Conservation (phyloP, 2,888 invertebrate species). For the Ypsolopha sequella region DNA sequence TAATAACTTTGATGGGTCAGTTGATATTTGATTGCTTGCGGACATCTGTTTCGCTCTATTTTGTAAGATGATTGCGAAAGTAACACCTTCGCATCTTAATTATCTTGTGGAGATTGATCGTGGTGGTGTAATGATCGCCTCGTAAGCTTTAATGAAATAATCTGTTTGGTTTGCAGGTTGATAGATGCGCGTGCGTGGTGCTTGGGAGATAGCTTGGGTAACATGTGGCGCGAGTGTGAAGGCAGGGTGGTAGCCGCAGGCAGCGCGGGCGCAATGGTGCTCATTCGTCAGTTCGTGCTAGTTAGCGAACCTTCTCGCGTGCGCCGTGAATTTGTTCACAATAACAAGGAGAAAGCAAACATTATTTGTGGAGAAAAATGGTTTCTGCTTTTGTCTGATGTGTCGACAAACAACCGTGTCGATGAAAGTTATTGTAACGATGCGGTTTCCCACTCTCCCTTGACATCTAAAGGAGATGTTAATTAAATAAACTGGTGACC, state of each 20-base stretch:
- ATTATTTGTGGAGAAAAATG: conserved; percentile 12
- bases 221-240: not conserved
- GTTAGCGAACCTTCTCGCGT: conserved; percentile 18
- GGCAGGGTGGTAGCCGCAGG: conserved; percentile 15
- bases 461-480: no score
- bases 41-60: not conserved
- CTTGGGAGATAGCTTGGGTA: not conserved
- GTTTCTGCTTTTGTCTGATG: not conserved
- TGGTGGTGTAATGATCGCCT: conserved; percentile 32
- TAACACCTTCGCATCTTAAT: conserved; percentile 1
- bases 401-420: not conserved
- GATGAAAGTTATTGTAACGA: no score
- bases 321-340: conserved; percentile 14
- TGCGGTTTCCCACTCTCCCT: no score
- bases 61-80: not conserved
- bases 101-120: not conserved
- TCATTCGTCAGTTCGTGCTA: conserved; percentile 28
- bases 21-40: not conserved
- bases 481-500: no score
- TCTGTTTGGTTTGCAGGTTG: conserved; percentile 17
- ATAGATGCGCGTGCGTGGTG: not conserved
- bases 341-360: conserved; percentile 18
- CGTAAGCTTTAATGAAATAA: conserved; percentile 46
- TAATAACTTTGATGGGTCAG: not conserved
- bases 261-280: conserved; percentile 18